Evolutionary conservation across 2,113 vertebrate genomes (phyloP).

Genomic region (Guaruba guarouba): DNA sequence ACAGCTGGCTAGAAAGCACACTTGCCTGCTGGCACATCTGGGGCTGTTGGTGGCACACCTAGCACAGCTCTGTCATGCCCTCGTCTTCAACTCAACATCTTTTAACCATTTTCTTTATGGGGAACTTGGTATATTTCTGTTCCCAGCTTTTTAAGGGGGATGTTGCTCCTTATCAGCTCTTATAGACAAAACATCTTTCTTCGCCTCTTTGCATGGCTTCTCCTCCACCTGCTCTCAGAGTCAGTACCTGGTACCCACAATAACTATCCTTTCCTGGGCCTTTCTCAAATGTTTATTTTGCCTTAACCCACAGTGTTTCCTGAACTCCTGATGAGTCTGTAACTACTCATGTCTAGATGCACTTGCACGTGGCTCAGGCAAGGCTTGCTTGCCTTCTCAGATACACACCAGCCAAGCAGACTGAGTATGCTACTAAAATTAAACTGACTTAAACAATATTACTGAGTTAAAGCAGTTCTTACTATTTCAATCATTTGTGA

Average conservation of each 20-base stretch:
- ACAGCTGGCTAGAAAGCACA: rapidly evolving
- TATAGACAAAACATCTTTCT: not conserved
- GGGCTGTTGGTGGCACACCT: not conserved
- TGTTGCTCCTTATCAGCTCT: not conserved
- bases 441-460: not conserved
- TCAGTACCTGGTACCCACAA: not conserved
- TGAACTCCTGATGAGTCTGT: not conserved
- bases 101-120: not conserved
- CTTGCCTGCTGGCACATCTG: not conserved
- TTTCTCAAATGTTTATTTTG: not conserved
- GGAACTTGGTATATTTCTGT: not conserved
- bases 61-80: not conserved
- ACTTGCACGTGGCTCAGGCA: not conserved
- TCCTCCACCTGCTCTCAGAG: not conserved
- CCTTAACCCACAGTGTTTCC: not conserved
- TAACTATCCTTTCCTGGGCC: not conserved
- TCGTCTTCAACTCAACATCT: not conserved
- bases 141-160: not conserved
- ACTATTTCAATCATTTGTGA: not conserved
- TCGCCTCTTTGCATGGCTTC: not conserved
- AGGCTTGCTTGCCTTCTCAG: not conserved
- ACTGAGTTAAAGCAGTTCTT: not conserved
- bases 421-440: not conserved
- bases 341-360: not conserved
- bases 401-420: not conserved